Evolutionary conservation across 2,797 vertebrate species (phyloP).

Genomic region (Falco novaeseelandiae): DNA sequence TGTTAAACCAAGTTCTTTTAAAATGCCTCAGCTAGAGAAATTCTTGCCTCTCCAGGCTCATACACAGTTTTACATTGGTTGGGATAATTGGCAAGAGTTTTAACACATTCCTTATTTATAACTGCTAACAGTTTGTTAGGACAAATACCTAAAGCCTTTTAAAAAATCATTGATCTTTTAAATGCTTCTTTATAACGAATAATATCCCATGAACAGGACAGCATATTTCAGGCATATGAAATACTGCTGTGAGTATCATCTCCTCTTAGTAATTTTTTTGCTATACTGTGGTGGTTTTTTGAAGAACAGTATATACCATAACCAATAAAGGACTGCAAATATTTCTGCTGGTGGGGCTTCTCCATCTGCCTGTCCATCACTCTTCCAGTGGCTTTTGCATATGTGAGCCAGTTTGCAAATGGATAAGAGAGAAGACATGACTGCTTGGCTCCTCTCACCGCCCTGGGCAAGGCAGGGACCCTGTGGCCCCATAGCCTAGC

Average conservation of each 20-base stretch:
- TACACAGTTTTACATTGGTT: conserved; percentile 8
- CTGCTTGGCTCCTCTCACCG: neutral
- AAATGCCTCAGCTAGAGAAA: conserved; percentile 45
- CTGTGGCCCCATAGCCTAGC: neutral
- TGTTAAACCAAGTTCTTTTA: conserved; percentile 57
- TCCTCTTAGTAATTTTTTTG: neutral
- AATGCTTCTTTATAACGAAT: neutral
- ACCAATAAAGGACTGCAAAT: neutral
- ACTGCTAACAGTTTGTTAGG: conserved; percentile 66
- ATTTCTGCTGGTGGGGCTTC: neutral
- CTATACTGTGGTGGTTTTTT: neutral
- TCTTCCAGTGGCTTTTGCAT: neutral
- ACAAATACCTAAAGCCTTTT: conserved; percentile 65
- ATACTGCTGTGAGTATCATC: neutral
- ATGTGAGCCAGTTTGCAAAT: neutral
- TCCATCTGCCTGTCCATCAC: neutral
- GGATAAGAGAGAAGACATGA: neutral
- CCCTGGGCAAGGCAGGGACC: neutral
- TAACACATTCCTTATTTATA: conserved; percentile 66
- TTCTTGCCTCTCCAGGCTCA: conserved; percentile 38
- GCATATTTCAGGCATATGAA: neutral
- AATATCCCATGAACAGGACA: neutral
- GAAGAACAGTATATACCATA: neutral
- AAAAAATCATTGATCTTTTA: conserved; percentile 47
- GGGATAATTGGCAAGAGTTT: conserved; percentile 57